Percentiles rank a stretch among this genome's conserved stretches.
Conservation (phyloP, 1,140 invertebrate species). For the Hyphantria cunea region DNA sequence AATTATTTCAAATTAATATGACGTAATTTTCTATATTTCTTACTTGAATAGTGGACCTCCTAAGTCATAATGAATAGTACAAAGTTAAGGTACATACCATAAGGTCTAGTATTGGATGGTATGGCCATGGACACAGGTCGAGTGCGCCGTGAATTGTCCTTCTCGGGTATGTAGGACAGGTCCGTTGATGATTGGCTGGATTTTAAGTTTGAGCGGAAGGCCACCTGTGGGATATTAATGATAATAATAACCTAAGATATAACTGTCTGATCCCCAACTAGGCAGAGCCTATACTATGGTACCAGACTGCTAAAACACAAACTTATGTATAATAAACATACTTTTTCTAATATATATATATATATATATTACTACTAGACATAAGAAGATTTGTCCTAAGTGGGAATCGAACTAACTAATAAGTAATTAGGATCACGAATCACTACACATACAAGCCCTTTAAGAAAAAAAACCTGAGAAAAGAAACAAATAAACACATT, state of each 20-base stretch:
- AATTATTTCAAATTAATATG: too few species aligned
- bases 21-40: background rate
- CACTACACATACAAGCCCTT: too few species aligned
- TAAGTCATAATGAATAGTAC: background rate
- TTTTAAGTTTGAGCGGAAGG: conserved; percentile 83
- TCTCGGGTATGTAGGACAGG: conserved; percentile 76
- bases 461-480: too few species aligned
- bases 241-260: too few species aligned
- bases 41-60: conserved; percentile 8
- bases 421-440: too few species aligned
- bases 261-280: too few species aligned
- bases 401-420: too few species aligned
- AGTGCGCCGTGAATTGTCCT: conserved; percentile 53
- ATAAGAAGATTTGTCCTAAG: too few species aligned
- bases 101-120: conserved; percentile 61
- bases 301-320: background rate
- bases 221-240: conserved; percentile 54
- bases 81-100: conserved; percentile 50
- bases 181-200: conserved; percentile 87
- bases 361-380: too few species aligned
- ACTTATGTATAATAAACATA: background rate
- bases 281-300: too few species aligned
- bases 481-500: conserved; percentile 2
- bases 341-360: too few species aligned
- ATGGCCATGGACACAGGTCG: conserved; percentile 71